phyloP scores from a whole-genome alignment of 2,113 vertebrate species.

The Australoheros scitulus region DNA sequence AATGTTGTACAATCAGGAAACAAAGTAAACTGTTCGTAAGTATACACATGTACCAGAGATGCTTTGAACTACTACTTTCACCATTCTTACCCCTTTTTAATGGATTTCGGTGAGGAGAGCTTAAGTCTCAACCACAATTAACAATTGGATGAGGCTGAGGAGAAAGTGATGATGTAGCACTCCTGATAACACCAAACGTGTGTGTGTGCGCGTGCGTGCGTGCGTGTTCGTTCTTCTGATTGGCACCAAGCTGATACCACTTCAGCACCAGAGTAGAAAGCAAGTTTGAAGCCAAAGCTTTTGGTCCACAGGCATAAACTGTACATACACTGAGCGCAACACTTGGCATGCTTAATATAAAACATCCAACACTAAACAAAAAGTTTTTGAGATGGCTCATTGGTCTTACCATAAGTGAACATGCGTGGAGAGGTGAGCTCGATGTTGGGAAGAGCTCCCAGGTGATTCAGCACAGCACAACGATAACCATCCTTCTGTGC shows the following conservation, averaged over 20 bases:
- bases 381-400: not conserved
- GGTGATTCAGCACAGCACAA: constrained; percentile 95
- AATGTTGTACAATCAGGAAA: not conserved
- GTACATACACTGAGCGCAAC: no score
- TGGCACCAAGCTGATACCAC: no score
- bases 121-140: not conserved
- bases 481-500: constrained; percentile 96
- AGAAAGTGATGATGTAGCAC: not conserved
- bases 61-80: not conserved
- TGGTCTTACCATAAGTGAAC: constrained; percentile 94
- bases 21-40: not conserved
- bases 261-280: no score
- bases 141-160: not conserved
- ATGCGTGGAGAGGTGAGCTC: constrained; percentile 97
- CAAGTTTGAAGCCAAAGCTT: no score
- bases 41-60: not conserved
- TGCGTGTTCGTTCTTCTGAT: no score
- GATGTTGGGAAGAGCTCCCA: constrained; percentile 95
- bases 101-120: not conserved
- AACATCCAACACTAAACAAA: not conserved
- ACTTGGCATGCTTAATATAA: not conserved
- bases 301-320: no score
- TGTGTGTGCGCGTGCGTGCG: no score
- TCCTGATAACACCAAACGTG: not conserved
- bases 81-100: not conserved